Percentiles rank a stretch among this genome's conserved stretches.
Evolutionary conservation across 2,113 vertebrate genomes (phyloP).

Genomic region (Tupaia tana): DNA sequence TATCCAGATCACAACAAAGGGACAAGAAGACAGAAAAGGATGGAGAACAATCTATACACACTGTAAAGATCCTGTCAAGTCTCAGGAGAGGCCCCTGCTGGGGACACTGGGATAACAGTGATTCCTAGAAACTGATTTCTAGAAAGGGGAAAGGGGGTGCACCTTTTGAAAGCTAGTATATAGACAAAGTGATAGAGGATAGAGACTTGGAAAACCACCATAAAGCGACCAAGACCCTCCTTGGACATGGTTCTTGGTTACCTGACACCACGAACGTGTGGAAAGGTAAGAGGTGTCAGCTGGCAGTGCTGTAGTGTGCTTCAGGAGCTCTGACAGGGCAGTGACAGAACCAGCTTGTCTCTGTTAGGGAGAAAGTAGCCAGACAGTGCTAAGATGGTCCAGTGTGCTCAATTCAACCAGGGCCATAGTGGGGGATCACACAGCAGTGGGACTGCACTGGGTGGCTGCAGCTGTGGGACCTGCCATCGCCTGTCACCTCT

Average conservation of each 20-base stretch:
- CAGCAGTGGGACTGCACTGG: accelerated
- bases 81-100: not conserved
- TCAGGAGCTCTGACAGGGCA: not conserved
- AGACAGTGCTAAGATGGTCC: accelerated
- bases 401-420: not conserved
- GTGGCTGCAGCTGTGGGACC: not conserved
- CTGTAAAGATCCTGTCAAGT: not conserved
- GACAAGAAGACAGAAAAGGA: not conserved
- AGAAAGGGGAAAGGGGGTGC: not conserved
- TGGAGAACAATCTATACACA: not conserved
- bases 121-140: not conserved
- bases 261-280: not conserved
- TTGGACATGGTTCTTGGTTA: not conserved
- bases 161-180: not conserved
- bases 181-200: not conserved
- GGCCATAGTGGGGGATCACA: accelerated
- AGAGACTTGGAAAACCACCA: not conserved
- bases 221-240: not conserved
- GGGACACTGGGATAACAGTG: not conserved
- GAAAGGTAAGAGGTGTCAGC: not conserved
- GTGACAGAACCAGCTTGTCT: not conserved
- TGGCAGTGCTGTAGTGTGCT: not conserved
- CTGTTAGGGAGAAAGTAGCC: not conserved
- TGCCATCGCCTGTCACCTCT: not conserved
- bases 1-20: not conserved